phyloP scores from a whole-genome alignment of 2,113 vertebrate genomes.

The Peucedramus taeniatus region DNA sequence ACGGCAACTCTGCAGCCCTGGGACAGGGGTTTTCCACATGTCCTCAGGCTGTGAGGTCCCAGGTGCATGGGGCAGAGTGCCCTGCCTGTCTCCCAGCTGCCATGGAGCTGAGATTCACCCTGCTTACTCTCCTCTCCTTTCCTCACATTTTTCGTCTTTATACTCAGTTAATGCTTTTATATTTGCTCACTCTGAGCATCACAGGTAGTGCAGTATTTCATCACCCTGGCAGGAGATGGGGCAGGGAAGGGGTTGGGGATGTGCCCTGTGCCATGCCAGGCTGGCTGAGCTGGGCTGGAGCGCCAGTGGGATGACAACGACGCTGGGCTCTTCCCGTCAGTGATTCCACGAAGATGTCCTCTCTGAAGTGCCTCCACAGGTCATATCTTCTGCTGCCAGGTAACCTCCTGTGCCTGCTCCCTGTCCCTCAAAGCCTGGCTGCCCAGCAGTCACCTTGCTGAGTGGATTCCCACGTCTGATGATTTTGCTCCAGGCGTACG shows the following conservation, averaged over 20 bases:
- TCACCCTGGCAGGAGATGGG: not conserved
- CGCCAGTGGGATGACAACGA: not conserved
- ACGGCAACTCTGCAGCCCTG: not conserved
- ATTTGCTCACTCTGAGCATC: not conserved
- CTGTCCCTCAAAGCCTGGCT: not conserved
- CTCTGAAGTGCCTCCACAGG: not conserved
- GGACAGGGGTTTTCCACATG: not conserved
- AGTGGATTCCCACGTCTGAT: not conserved
- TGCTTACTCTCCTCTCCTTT: not conserved
- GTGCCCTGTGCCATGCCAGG: not conserved
- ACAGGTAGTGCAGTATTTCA: not conserved
- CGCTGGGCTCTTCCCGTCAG: rapidly evolving
- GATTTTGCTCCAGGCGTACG: not conserved
- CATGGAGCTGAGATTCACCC: not conserved
- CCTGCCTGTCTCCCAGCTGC: not conserved
- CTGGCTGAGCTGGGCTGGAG: not conserved
- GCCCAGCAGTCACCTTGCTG: rapidly evolving
- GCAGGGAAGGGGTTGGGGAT: not conserved
- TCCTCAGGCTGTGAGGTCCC: not conserved
- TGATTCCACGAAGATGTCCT: not conserved
- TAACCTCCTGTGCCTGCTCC: not conserved
- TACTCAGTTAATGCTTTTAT: not conserved
- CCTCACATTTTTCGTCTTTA: not conserved
- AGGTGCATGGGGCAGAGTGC: not conserved
- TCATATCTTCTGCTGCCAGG: not conserved